A percentile compares a stretch with the other conserved stretches of the same genome.
Conservation (phyloP, 2,888 invertebrate species). For the Drosophila picticornis region DNA sequence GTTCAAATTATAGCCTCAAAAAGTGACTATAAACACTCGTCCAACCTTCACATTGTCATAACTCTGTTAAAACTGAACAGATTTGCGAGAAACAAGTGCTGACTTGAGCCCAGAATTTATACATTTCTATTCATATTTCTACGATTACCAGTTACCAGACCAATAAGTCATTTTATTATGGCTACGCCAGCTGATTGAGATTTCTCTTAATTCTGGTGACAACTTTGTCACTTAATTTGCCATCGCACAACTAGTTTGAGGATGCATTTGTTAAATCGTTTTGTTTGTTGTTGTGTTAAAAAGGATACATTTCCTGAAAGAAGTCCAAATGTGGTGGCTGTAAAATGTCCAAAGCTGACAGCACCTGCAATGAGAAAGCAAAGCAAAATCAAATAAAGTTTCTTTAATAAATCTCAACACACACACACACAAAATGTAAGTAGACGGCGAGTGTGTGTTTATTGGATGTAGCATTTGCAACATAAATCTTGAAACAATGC, state of each 20-base stretch:
- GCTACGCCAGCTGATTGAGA: not conserved
- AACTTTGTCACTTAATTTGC: not conserved
- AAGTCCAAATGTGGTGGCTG: slow-evolving; percentile 99
- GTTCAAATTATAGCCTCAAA: too few species aligned
- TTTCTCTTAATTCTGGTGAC: not conserved
- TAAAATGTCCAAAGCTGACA: slow-evolving; percentile 98
- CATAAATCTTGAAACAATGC: slow-evolving; percentile 56
- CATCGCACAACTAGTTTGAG: not conserved
- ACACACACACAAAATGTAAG: slow-evolving; percentile 26
- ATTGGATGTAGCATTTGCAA: slow-evolving; percentile 57
- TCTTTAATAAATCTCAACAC: slow-evolving; percentile 46
- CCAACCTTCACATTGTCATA: too few species aligned
- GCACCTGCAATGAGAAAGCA: slow-evolving; percentile 89
- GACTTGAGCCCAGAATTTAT: too few species aligned
- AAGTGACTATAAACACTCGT: too few species aligned
- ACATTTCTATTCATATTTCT: not conserved
- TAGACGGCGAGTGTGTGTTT: slow-evolving; percentile 30
- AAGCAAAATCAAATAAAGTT: slow-evolving; percentile 30
- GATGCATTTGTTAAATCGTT: slow-evolving; percentile 8
- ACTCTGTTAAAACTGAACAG: too few species aligned
- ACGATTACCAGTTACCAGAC: not conserved
- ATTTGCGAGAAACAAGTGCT: too few species aligned
- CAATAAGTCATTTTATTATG: not conserved
- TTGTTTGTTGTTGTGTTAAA: slow-evolving; percentile 82
- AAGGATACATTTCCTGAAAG: slow-evolving; percentile 99